These are phyloP conservation scores for Chinchilla lanigera DNA, from an alignment of 2,113 vertebrate species.

Conservation along the genomic window DNA sequence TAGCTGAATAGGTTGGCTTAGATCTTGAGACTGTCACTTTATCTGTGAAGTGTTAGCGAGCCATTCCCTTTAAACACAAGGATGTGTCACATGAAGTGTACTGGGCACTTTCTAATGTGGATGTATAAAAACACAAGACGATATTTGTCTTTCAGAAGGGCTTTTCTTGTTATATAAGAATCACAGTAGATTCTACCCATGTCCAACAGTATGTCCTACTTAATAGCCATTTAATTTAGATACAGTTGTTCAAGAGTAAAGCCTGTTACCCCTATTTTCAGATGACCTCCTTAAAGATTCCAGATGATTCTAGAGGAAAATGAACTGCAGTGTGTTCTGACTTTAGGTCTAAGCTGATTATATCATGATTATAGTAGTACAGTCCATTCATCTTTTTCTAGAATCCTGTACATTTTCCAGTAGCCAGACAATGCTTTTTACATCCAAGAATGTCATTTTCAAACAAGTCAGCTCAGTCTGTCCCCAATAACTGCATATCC, in stretches of 20 bases:
- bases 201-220: not conserved
- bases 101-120: not conserved
- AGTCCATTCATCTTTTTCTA: not conserved
- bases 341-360: not conserved
- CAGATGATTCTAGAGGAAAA: slow-evolving; percentile 37
- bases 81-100: not conserved
- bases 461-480: slow-evolving; percentile 11
- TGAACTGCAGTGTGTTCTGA: not conserved
- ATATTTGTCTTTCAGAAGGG: slow-evolving; percentile 27
- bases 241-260: slow-evolving; percentile 45
- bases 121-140: slow-evolving; percentile 31
- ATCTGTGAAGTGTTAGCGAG: not conserved
- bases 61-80: slow-evolving; percentile 28
- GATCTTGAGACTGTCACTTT: not conserved
- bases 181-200: not conserved
- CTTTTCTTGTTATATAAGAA: slow-evolving; percentile 36
- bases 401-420: slow-evolving; percentile 11
- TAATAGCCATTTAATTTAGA: slow-evolving; percentile 25
- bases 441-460: slow-evolving; percentile 41
- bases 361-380: not conserved
- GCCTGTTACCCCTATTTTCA: not conserved
- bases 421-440: not conserved
- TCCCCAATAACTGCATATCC: not conserved
- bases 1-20: not conserved
- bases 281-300: not conserved